Evolutionary conservation across 2,888 invertebrate species (phyloP), one percentile per base, ranked within the genome.

Genomic region (Tetanocera ferruginea): DNA sequence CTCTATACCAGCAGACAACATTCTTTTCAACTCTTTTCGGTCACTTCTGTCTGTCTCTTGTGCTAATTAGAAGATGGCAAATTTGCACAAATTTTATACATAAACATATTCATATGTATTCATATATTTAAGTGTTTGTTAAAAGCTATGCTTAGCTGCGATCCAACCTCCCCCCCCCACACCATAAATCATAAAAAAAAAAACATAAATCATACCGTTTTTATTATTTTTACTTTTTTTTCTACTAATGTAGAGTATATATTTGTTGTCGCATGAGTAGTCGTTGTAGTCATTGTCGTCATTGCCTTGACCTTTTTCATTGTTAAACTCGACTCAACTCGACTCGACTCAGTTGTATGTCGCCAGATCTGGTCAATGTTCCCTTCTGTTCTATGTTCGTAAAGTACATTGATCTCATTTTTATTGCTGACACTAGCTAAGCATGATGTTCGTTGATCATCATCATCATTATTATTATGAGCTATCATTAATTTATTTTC

Each of bases 51-150:
- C 6, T 43, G 64, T 51, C 69, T 69, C 51, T 55, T 55, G 71
- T 52, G 71, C 55, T 71, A 71, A 71, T 71, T 71, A 57, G 55
- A 55, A 71, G 31, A 71, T 19, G 55, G 34, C 52, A 23, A 71
- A 31, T 19, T n/a, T 37, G 34, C 43, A 67, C 28, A 62, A 31
- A 60, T 55, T 55, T 31, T 64, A n/a, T 64, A 64, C 17, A 25
- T 25, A 57, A 3, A 57, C 4, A 6, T 57, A 23, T 25, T 19
- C 2, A 19, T 37, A 11, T 43, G 14, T 43, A 1, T 43, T 3
- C 6, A 11, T 3, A 14, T 43, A 11, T 14, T 43, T 2, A 43
- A 43, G 43, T 43, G 43, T 43, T 43, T 37, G 37, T 37, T 37
- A 37, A 37, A 43, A 43, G 43, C 43, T 43, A 6, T 1, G 43